Percentiles rank a stretch among this genome's conserved stretches.
phyloP scores from a whole-genome alignment of 2,113 vertebrate species.

The Eulemur rufifrons region DNA sequence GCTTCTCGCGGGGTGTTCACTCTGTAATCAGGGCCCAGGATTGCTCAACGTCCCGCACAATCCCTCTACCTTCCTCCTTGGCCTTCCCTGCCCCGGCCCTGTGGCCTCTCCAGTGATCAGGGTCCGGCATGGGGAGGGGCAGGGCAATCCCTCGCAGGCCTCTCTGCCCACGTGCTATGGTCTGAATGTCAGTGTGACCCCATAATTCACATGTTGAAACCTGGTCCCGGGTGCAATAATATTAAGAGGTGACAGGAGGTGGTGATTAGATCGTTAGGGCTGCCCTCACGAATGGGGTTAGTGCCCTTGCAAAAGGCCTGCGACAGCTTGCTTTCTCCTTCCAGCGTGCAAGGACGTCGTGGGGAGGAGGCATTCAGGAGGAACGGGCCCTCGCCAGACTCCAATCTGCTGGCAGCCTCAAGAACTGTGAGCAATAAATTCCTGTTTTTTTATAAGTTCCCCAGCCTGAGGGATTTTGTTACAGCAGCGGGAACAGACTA shows the following conservation, averaged over 20 bases:
- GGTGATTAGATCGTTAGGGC: neutral
- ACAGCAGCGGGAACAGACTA: neutral
- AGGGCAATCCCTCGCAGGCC: neutral
- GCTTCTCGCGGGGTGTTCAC: neutral
- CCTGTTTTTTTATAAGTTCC: neutral
- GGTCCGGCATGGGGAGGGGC: neutral
- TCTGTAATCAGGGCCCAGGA: constrained; percentile 60
- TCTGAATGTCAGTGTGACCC: neutral
- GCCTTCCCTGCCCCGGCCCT: constrained; percentile 25
- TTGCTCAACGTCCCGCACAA: constrained; percentile 61
- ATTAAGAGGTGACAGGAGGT: neutral
- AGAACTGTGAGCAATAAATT: neutral
- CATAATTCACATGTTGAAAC: neutral
- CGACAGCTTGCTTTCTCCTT: too few relatives aligned
- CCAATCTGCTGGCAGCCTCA: neutral
- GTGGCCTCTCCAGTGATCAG: neutral
- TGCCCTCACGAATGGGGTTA: neutral
- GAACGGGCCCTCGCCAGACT: neutral
- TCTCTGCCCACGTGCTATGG: neutral
- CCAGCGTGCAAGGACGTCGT: too few relatives aligned
- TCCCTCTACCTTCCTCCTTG: constrained; percentile 52
- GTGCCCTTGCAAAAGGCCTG: neutral
- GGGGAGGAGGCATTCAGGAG: neutral
- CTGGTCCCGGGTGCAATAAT: neutral
- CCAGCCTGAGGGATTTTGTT: neutral